phyloP scores from a whole-genome alignment of 2,888 invertebrate species.

The Oeneis ivallda region DNA sequence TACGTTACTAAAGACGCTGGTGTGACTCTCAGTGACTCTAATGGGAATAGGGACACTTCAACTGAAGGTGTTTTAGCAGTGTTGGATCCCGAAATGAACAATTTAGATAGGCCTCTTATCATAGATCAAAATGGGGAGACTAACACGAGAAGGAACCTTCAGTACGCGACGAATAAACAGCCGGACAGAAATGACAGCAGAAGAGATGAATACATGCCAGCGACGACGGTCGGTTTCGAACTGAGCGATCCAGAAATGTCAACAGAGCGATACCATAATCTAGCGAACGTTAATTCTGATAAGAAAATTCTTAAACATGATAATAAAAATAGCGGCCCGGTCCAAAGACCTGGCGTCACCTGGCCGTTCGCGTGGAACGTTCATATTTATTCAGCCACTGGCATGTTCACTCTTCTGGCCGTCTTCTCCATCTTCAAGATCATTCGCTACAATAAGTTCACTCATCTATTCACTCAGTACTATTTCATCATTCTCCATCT shows the following conservation, averaged over 20 bases:
- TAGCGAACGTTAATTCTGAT: constrained; percentile 82
- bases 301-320: constrained; percentile 73
- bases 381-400: constrained; percentile 93
- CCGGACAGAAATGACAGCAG: constrained; percentile 60
- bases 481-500: constrained; percentile 94
- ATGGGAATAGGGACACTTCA: constrained; percentile 58
- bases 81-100: constrained; percentile 77
- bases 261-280: constrained; percentile 80
- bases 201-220: constrained; percentile 67
- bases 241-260: constrained; percentile 77
- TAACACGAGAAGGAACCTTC: constrained; percentile 75
- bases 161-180: constrained; percentile 69
- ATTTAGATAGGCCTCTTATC: constrained; percentile 75
- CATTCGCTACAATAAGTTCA: constrained; percentile 91
- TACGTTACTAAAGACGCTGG: constrained; percentile 71
- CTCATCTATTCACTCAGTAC: constrained; percentile 92
- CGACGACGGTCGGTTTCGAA: constrained; percentile 74
- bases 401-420: constrained; percentile 91
- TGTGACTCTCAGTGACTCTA: constrained; percentile 71
- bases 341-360: constrained; percentile 80
- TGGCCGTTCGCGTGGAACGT: constrained; percentile 95
- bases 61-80: constrained; percentile 78
- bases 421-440: constrained; percentile 93
- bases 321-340: constrained; percentile 60
- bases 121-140: constrained; percentile 77